phyloP scores from a whole-genome alignment of 2,888 invertebrate genomes.

The Plutella xylostella region DNA sequence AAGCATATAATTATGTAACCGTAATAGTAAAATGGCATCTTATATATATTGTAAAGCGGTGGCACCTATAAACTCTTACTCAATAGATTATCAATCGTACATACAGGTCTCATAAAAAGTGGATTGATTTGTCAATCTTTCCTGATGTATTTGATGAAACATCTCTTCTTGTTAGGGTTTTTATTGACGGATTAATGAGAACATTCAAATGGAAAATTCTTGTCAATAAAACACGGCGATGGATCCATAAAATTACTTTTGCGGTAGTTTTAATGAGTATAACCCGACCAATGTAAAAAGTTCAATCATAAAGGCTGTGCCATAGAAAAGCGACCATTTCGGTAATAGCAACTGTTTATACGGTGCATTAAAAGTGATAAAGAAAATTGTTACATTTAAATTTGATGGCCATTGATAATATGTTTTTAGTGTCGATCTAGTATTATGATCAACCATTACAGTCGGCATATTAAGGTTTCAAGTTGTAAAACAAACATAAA shows the following conservation, averaged over 20 bases:
- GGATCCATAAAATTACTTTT: not conserved
- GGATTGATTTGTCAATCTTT: not conserved
- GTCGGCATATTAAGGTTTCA: slow-evolving; percentile 16
- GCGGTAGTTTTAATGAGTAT: not conserved
- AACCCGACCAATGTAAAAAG: no score
- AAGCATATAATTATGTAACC: no score
- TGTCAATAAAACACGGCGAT: no score
- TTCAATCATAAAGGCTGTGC: no score
- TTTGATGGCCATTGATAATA: slow-evolving; percentile 25
- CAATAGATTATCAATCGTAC: no score
- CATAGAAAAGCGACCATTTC: no score
- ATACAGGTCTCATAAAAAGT: not conserved
- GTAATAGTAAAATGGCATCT: no score
- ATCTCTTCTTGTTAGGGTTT: not conserved
- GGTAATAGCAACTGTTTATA: no score
- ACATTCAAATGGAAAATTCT: not conserved
- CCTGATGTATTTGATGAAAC: not conserved
- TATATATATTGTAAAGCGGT: no score
- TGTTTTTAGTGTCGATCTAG: slow-evolving; percentile 22
- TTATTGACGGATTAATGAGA: slow-evolving; percentile 2
- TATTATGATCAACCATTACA: slow-evolving; percentile 21
- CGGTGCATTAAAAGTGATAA: slow-evolving; percentile 8
- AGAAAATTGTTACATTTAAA: slow-evolving; percentile 23
- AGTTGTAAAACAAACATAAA: slow-evolving; percentile 19
- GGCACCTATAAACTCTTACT: no score